A percentile compares a stretch with the other conserved stretches of the same genome.
Conservation (phyloP, 2,113 vertebrate species). For the Sardina pilchardus region DNA sequence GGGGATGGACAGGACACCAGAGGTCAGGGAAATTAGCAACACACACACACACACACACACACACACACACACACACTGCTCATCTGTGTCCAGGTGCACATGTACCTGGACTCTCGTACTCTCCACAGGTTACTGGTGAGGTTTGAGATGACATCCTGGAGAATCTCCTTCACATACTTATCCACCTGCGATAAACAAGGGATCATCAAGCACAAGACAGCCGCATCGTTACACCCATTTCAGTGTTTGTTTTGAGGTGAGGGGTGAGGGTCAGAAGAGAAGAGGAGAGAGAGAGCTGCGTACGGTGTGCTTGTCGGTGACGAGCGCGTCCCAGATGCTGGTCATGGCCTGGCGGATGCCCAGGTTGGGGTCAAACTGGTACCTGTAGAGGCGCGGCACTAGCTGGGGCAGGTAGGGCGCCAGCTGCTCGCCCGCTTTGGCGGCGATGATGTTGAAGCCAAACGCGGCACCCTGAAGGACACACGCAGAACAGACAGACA, state of each 20-base stretch:
- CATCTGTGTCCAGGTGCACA: neutral
- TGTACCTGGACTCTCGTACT: constrained; percentile 94
- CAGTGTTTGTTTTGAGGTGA: too few species aligned
- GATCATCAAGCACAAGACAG: neutral
- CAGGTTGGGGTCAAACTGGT: constrained; percentile 97
- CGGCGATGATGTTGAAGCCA: constrained; percentile 94
- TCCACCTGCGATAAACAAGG: constrained; percentile 78
- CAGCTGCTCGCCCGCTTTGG: constrained; percentile 92
- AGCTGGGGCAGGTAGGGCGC: constrained; percentile 89
- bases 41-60: neutral
- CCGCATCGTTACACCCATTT: too few species aligned
- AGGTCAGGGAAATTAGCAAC: neutral
- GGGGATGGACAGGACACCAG: neutral
- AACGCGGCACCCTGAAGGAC: constrained; percentile 90
- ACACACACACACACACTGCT: neutral
- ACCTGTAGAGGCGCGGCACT: constrained; percentile 93
- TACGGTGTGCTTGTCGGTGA: constrained; percentile 89
- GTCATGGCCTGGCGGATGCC: constrained; percentile 96
- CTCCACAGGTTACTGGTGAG: constrained; percentile 93
- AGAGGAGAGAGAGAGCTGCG: constrained; percentile 48
- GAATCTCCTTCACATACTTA: constrained; percentile 94
- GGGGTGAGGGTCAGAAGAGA: too few species aligned
- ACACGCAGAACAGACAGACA: neutral
- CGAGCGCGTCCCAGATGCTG: constrained; percentile 96
- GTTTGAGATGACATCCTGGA: constrained; percentile 92